Conservation (phyloP, 2,888 invertebrate species). For the Pyrgus malvae region DNA sequence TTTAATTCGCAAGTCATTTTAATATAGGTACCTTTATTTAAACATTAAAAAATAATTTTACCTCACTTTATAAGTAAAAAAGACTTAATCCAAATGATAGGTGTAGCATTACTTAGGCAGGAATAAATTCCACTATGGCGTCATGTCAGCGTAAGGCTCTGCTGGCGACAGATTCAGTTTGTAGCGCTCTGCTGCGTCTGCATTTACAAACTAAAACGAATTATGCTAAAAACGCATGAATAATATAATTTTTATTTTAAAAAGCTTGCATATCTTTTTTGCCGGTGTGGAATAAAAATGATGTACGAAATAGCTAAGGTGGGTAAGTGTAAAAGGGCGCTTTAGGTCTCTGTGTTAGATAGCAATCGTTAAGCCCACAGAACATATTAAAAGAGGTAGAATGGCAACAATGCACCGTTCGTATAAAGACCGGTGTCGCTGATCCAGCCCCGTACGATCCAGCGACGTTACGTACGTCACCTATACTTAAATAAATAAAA, state of each 20-base stretch:
- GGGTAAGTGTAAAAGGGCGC: too few species aligned
- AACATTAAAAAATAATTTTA: background rate
- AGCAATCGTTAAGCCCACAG: too few species aligned
- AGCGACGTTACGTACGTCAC: too few species aligned
- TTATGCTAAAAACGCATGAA: constrained; percentile 10
- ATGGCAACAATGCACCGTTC: too few species aligned
- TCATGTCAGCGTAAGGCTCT: constrained; percentile 9
- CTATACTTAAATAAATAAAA: too few species aligned
- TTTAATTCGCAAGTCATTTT: too few species aligned
- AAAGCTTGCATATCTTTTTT: background rate
- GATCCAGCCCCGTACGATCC: too few species aligned
- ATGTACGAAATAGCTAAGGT: too few species aligned
- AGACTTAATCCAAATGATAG: background rate
- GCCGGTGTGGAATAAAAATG: background rate
- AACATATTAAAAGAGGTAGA: too few species aligned
- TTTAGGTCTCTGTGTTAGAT: too few species aligned
- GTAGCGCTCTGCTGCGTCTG: constrained; percentile 5
- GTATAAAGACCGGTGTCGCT: too few species aligned
- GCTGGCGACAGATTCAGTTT: constrained; percentile 19
- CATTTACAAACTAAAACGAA: constrained; percentile 12
- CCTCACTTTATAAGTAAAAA: background rate
- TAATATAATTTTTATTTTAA: background rate
- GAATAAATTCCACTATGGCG: constrained; percentile 12
- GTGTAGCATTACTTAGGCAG: constrained; percentile 21
- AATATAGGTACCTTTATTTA: too few species aligned